Evolutionary conservation across 2,797 vertebrate species (phyloP), one percentile per base, ranked within the genome.

Genomic region (Brachyalestes nurse): DNA sequence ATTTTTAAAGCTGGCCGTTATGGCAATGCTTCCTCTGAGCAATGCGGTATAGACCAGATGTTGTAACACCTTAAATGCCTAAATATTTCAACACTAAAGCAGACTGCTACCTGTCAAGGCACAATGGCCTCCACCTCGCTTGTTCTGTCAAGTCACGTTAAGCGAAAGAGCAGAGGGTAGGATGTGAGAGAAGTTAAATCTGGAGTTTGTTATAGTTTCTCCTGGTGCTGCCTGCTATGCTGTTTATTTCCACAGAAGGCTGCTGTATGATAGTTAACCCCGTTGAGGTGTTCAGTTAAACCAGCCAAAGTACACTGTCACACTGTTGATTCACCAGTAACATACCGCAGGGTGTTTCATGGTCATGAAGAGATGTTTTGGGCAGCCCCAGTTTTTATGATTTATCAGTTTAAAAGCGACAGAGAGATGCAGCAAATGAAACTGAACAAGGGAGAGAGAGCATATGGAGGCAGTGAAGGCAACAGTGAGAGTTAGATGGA

Each of bases 51-150:
- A 57, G 64, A 12, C 77, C 77, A 87, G 81, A 83, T 83, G 75
- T 78, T 88, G 73, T 66, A 77, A 64, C 66, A 81, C 40, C 66
- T 73, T 49, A 80, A 38, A 58, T 74, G 69, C 71, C 66, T 75
- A 19, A 83, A 79, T 86, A 73, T 82, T 82, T 86, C 53, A 81
- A 67, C 73, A 61, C 51, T 70, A 42, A 81, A 83, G 74, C 65
- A 78, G 79, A 66, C 61, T 55, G 61, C 73, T 66, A 14, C 28
- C 62, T 47, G 58, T 6, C 45, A n/a, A 23, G 49, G 57, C 57
- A 81, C 66, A 5, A 75, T 42, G 60, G 51, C 64, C 49, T 81
- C 51, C 28, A 28, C 72, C 75, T 17, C 61, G 79, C 85, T 79
- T 75, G 47, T 70, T 85, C 51, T 80, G 65, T 74, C 10, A 69